phyloP scores from a whole-genome alignment of 1,140 invertebrate species.

The Augochlora pura region DNA sequence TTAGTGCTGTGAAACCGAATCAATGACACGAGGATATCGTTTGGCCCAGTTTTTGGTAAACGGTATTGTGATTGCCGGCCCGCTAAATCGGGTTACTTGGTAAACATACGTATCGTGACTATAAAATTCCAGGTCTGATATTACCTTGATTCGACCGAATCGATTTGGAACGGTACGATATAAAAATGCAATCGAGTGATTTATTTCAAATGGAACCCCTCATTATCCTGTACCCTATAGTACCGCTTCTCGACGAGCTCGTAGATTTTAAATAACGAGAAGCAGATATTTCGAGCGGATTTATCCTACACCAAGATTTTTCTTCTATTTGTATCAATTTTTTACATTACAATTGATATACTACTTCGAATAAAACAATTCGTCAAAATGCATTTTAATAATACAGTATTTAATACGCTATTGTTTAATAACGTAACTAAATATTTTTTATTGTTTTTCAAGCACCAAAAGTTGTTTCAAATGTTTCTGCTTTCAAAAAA shows the following conservation, averaged over 20 bases:
- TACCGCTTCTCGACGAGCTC: background rate
- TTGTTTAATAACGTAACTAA: too few relatives aligned
- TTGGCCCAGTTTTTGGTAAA: conserved; percentile 69
- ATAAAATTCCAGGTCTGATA: conserved; percentile 17
- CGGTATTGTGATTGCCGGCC: conserved; percentile 37
- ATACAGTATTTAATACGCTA: too few relatives aligned
- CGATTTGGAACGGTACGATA: background rate
- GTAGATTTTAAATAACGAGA: background rate
- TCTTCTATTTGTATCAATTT: too few relatives aligned
- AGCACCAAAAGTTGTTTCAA: too few relatives aligned
- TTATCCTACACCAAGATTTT: too few relatives aligned
- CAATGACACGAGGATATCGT: conserved; percentile 60
- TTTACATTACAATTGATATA: too few relatives aligned
- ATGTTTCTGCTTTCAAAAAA: too few relatives aligned
- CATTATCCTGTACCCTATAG: background rate
- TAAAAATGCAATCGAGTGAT: conserved; percentile 29
- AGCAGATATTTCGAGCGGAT: too few relatives aligned
- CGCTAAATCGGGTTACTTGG: conserved; percentile 38
- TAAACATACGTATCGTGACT: conserved; percentile 34
- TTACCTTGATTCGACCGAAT: conserved; percentile 30
- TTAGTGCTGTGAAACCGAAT: conserved; percentile 52
- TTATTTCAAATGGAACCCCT: background rate
- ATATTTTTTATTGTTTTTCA: too few relatives aligned
- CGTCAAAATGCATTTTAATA: too few relatives aligned
- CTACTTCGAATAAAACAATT: too few relatives aligned